Base-by-base conservation (phyloP, 2,888 invertebrate genomes). In the Phyllotreta striolata region DNA sequence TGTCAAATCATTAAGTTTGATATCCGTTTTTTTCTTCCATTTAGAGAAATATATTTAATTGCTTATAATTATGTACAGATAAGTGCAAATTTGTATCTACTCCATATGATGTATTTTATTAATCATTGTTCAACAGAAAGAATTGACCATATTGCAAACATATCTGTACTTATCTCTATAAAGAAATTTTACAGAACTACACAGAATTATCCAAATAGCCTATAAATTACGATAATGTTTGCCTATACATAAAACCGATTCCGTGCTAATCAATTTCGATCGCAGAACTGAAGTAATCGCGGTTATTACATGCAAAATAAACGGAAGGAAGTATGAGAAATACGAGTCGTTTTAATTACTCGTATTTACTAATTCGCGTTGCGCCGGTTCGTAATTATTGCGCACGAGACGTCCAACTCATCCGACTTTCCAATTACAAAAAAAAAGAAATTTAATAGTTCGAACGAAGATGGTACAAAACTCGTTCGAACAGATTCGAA, bases 401-500 rank as follows among this genome's bases (percentile, higher is more conserved):
- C 70, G 70, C 64, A 67, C 70, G 69, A 71, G 68, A 67, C 67
- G 70, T 68, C 67, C 66, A 52, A 71, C 74, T 67, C 67, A 70
- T 68, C 67, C 66, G 49, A 71, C 74, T 74, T 74, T 74, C 74
- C 70, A 72, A 72, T 72, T 70, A 70, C 66, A 68, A 70, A 70
- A 68, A 70, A 70, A 73, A 73, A 74, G 72, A 72, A 74, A 72
- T 71, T 72, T 70, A 67, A 70, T 71, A 70, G 69, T 70, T 65
- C 38, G 47, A 57, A 46, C 10, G 13, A 24, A 24, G 24, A 24
- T 24, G 24, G 24, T 24, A 24, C 24, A 24, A 24, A 24, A 24
- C 24, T 24, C 24, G 24, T 24, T 24, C 24, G 24, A 24, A 24
- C 24, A 51, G 47, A 54, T 61, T 59, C 39, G 58, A 63, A 62